Base-by-base conservation (phyloP, 2,797 vertebrate species). In the Somateria mollissima region DNA sequence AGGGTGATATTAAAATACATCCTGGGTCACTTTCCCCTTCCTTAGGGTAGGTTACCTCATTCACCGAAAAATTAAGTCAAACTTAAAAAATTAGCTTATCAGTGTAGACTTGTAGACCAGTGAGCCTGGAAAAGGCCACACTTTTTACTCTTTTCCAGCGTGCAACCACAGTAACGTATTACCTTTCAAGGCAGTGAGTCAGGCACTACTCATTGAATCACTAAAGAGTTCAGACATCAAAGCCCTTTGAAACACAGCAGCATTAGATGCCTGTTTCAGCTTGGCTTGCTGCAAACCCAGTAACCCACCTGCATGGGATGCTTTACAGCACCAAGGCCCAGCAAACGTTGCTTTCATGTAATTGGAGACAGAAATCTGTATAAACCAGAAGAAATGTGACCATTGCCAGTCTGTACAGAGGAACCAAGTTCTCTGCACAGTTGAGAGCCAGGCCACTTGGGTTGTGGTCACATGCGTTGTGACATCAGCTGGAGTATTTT, bases 1-100 rank as follows among this genome's bases (percentile, higher is more conserved):
- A 77, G 61, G 28, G 36, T 36, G 37, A 53, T 37, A 27, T 61
- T 80, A 73, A 92, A 94, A 90, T n/a, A 80, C n/a, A 67, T 11
- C 14, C 57, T 41, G 32, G 10, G 27, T 71, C 32, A n/a, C 30
- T 65, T 76, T 56, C 36, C 15, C 6, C 36, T 74, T 89, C 67
- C 36, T 76, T 64, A 60, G 39, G 61, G 32, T 8, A 76, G 32
- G 53, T 61, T 67, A 79, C 20, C 15, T 4, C 11, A 76, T 9
- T 67, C 69, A 65, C 1, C 5, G 8, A 90, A 74, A 77, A n/a
- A 71, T 24, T 87, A 94, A 78, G 67, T 69, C 45, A 56, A 89
- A 73, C 39, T 74, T 70, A 4, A 61, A 56, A 60, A 85, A 86
- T 11, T 1, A 61, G 13, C 53, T 69, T 51, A 37, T 62, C 58